These are phyloP conservation scores for Drosophila ogumai DNA, from an alignment of 1,140 invertebrate species.

Conservation along the genomic window DNA sequence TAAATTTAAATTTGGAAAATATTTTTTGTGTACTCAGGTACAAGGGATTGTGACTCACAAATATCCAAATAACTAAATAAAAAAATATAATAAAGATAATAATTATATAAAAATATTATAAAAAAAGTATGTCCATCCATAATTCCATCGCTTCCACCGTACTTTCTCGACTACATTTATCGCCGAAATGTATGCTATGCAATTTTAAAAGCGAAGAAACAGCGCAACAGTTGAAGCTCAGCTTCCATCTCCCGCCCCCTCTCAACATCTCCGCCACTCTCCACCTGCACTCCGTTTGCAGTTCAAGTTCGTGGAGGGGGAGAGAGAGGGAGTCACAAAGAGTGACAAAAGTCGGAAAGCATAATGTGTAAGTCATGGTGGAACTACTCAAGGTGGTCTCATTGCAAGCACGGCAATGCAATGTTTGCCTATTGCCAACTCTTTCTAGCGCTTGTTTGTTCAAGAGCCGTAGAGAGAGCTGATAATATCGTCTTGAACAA, in stretches of 20 bases:
- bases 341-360: conserved; percentile 21
- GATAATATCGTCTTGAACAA: neutral
- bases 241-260: neutral
- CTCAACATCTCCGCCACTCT: neutral
- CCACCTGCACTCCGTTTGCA: conserved; percentile 8
- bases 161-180: neutral
- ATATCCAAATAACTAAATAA: no score
- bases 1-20: no score
- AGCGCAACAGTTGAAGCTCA: conserved; percentile 32
- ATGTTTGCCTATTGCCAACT: neutral
- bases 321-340: neutral
- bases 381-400: neutral
- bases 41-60: no score
- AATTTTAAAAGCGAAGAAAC: conserved; percentile 16
- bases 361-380: conserved; percentile 19
- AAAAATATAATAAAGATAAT: neutral
- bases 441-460: neutral
- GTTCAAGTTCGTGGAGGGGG: conserved; percentile 5
- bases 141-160: neutral
- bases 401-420: neutral
- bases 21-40: no score
- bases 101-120: neutral
- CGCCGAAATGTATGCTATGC: conserved; percentile 31
- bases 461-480: neutral
- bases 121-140: neutral